phyloP scores from a whole-genome alignment of 92 coral and sea anemone genomes.

The Actinostola sp. region DNA sequence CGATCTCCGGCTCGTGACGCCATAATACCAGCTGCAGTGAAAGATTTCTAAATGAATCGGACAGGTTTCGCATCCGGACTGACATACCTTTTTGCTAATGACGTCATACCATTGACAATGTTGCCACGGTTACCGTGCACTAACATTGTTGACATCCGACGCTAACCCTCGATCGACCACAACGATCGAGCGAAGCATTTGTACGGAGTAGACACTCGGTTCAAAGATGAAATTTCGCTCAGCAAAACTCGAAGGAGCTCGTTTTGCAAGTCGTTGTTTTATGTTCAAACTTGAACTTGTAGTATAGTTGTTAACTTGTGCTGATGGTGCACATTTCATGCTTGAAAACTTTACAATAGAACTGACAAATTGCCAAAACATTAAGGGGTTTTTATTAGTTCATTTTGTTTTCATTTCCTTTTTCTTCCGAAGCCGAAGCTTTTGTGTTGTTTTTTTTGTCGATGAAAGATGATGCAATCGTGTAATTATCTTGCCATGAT shows the following conservation, averaged over 20 bases:
- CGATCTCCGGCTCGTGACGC: not conserved
- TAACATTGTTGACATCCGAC: constrained; percentile 19
- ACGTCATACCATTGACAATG: constrained; percentile 37
- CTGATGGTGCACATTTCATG: constrained; percentile 22
- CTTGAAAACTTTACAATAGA: constrained; percentile 6
- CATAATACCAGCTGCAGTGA: not conserved
- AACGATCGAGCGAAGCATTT: constrained; percentile 20
- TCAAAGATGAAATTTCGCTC: not conserved
- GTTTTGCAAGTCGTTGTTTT: not conserved
- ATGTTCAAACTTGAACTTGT: not conserved
- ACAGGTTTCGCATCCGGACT: not conserved
- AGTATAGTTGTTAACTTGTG: not conserved
- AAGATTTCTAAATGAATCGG: constrained; percentile 6
- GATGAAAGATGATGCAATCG: too few species aligned
- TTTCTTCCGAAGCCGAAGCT: too few species aligned
- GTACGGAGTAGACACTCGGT: too few species aligned
- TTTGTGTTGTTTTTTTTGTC: too few species aligned
- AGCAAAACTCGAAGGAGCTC: not conserved
- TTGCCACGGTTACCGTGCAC: constrained; percentile 15
- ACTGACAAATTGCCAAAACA: constrained; percentile 33
- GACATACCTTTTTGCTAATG: constrained; percentile 15
- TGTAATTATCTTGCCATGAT: too few species aligned
- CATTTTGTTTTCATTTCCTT: too few species aligned
- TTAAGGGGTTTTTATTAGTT: constrained; percentile 1
- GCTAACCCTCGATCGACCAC: constrained; percentile 18